Base-by-base conservation (phyloP, 2,888 invertebrate species). In the Steinernema carpocapsae region DNA sequence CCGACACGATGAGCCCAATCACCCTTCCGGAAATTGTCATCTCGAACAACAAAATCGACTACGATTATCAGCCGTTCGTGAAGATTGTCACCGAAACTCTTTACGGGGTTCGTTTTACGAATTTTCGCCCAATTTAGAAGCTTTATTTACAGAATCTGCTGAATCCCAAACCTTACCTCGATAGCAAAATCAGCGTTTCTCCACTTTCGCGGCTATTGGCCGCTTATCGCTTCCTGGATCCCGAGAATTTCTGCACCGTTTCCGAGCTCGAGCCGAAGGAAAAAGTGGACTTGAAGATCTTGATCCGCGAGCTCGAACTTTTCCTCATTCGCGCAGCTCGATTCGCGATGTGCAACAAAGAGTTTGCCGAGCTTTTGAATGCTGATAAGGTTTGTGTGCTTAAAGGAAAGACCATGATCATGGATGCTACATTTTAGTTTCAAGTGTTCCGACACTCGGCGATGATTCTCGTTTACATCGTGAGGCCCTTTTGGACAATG, bases 381-480 rank as follows among this genome's bases (percentile, higher is more conserved):
- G 24, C 56, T 26, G 56, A 56, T 22, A 56, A 56, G 56, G 56
- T 56, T 48, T 19, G 48, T 6, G 48, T n/a, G n/a, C 17, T 48
- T 19, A 26, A 3, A 6, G 24, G 19, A 4, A 26, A 2, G 56
- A 56, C 2, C 14, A 56, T 14, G 24, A 12, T 56, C 17, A 6
- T 24, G 19, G 22, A 6, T 1, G 24, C 14, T 26, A 19, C 19
- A 24, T 12, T 56, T 56, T 56, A 56, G 24, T 56, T 6, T 6
- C 2, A 56, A 12, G 22, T 56, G 24, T 56, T 19, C 14, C 17
- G 56, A 26, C 56, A 22, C 3, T 19, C 56, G 22, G 56, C 56
- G 22, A 2, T 26, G 24, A 14, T 56, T 26, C 22, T 56, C 19
- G 6, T 56, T 22, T 56, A 56, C 56, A 26, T 19, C 24, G 56